Conservation (phyloP, 2,888 invertebrate genomes). For the Sclerodermus sp. region DNA sequence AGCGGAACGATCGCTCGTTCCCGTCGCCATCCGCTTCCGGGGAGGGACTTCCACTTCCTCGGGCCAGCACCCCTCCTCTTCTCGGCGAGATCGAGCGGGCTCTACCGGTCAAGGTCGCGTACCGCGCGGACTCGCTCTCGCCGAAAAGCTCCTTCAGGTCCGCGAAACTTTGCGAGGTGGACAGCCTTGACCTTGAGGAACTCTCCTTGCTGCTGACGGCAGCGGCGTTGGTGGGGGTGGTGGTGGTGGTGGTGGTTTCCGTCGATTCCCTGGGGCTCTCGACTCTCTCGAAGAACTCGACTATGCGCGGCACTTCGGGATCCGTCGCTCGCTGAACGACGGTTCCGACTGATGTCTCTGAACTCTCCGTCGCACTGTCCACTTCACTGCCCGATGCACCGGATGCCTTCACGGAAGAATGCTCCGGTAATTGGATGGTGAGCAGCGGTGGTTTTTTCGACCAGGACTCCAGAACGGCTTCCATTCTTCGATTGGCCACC, state of each 20-base stretch:
- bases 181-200: constrained; percentile 31
- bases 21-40: constrained; percentile 44
- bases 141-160: constrained; percentile 83
- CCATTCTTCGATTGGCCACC: constrained; percentile 45
- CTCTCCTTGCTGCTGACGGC: constrained; percentile 23
- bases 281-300: constrained; percentile 79
- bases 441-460: constrained; percentile 51
- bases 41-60: constrained; percentile 35
- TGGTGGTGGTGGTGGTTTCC: constrained; percentile 41
- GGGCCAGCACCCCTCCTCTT: constrained; percentile 20
- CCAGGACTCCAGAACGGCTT: constrained; percentile 58
- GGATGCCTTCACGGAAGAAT: constrained; percentile 20
- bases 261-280: constrained; percentile 60
- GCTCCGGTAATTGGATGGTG: constrained; percentile 16
- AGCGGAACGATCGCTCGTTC: constrained; percentile 46
- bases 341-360: constrained; percentile 72
- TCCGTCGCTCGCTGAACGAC: constrained; percentile 66
- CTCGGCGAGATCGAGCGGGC: constrained; percentile 61
- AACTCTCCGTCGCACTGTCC: constrained; percentile 68
- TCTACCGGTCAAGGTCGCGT: constrained; percentile 60
- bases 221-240: constrained; percentile 30
- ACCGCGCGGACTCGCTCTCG: constrained; percentile 67
- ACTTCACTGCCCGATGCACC: constrained; percentile 67
- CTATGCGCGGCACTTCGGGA: constrained; percentile 69
- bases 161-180: constrained; percentile 71